These are phyloP conservation scores for Actenoides lindsayi DNA, from an alignment of 2,113 vertebrate species.

Conservation along the genomic window DNA sequence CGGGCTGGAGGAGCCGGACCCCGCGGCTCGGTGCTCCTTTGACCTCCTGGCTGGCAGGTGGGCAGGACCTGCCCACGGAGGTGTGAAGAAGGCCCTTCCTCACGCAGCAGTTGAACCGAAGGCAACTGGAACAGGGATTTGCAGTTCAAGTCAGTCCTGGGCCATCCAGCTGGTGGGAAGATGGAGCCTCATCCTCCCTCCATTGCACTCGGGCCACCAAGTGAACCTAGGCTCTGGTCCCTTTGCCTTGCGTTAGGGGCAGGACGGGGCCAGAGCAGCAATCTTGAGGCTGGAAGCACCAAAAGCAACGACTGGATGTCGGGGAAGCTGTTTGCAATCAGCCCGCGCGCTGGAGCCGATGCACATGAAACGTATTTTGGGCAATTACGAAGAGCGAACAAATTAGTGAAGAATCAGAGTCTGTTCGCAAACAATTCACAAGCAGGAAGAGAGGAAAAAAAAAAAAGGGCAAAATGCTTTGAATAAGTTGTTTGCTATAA, in stretches of 20 bases:
- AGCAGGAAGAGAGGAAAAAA: not conserved
- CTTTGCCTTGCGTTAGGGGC: accelerated
- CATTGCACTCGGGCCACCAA: accelerated
- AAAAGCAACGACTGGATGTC: accelerated
- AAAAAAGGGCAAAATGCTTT: slow-evolving; percentile 4
- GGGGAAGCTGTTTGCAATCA: slow-evolving; percentile 45
- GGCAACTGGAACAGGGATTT: not conserved
- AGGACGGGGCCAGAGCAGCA: not conserved
- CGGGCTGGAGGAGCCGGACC: not conserved
- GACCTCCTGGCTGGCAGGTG: not conserved
- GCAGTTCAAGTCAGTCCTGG: accelerated
- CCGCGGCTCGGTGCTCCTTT: accelerated
- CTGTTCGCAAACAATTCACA: slow-evolving; percentile 38
- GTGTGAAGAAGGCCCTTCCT: not conserved
- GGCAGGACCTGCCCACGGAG: accelerated
- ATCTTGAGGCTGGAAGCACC: not conserved
- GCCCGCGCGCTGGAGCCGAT: not conserved
- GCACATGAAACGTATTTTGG: slow-evolving; percentile 6
- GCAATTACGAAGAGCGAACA: slow-evolving; percentile 12
- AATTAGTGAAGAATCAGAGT: slow-evolving; percentile 48
- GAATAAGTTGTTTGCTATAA: slow-evolving; percentile 56
- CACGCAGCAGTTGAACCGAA: not conserved
- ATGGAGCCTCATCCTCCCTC: not conserved
- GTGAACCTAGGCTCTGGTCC: accelerated
- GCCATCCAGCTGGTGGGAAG: not conserved